Evolutionary conservation across 2,113 vertebrate species (phyloP).

Genomic region (Lycocorax pyrrhopterus): DNA sequence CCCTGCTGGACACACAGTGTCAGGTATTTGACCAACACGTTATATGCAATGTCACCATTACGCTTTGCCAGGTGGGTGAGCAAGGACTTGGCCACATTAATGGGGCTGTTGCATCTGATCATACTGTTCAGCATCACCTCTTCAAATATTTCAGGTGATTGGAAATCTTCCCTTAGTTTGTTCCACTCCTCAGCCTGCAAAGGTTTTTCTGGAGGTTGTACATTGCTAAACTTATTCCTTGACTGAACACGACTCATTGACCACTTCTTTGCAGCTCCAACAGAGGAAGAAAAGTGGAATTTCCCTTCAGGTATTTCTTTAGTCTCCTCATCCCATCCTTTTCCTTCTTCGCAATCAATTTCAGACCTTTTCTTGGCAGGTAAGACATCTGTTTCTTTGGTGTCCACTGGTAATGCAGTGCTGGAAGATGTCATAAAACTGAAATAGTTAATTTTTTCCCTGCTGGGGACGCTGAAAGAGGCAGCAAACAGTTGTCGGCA

Average conservation of each 20-base stretch:
- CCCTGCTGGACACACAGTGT: constrained; percentile 78
- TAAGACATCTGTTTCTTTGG: neutral
- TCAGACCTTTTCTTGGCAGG: neutral
- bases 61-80: constrained; percentile 79
- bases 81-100: constrained; percentile 87
- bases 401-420: neutral
- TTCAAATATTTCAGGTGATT: constrained; percentile 70
- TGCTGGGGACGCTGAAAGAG: neutral
- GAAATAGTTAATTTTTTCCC: constrained; percentile 27
- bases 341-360: neutral
- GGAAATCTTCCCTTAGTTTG: constrained; percentile 67
- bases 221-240: neutral
- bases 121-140: constrained; percentile 73
- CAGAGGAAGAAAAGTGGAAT: constrained; percentile 75
- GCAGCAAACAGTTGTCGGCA: neutral
- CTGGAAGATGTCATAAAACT: constrained; percentile 13
- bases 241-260: neutral
- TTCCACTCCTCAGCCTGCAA: constrained; percentile 81
- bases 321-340: neutral
- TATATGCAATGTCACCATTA: constrained; percentile 80
- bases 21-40: constrained; percentile 83
- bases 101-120: constrained; percentile 43
- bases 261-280: constrained; percentile 76
- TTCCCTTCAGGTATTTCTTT: neutral
- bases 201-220: constrained; percentile 75